Evolutionary conservation across 2,113 vertebrate species (phyloP).

Genomic region (Hypocryptadius cinnamomeus): DNA sequence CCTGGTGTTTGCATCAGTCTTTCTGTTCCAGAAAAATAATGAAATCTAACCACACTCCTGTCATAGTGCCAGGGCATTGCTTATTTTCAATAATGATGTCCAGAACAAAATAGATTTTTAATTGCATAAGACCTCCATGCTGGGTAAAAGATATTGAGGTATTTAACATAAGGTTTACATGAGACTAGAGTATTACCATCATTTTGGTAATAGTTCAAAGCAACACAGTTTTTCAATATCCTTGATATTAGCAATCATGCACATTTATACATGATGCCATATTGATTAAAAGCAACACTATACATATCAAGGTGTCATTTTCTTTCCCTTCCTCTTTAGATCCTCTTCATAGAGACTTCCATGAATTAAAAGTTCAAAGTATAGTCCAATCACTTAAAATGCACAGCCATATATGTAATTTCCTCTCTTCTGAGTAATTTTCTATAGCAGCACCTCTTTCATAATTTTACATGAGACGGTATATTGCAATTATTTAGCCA

Average conservation of each 20-base stretch:
- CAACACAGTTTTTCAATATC: background rate
- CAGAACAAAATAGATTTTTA: background rate
- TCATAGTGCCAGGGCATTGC: background rate
- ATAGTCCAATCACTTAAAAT: background rate
- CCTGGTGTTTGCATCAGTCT: background rate
- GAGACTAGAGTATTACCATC: background rate
- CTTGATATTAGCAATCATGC: background rate
- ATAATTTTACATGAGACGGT: background rate
- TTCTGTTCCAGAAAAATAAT: background rate
- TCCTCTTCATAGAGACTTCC: background rate
- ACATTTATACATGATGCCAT: background rate
- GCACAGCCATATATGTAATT: background rate
- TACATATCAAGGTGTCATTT: background rate
- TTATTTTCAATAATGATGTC: background rate
- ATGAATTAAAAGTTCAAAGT: background rate
- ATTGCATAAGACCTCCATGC: fast-evolving
- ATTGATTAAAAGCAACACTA: background rate
- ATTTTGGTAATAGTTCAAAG: background rate
- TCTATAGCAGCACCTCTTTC: background rate
- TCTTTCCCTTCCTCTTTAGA: background rate
- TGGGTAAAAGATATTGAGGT: background rate
- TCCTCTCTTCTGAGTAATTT: background rate
- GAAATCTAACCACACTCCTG: background rate
- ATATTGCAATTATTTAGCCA: background rate
- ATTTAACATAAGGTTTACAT: background rate